Evolutionary conservation across 1,140 invertebrate genomes (phyloP).

Genomic region (Lordiphosa mommai): DNA sequence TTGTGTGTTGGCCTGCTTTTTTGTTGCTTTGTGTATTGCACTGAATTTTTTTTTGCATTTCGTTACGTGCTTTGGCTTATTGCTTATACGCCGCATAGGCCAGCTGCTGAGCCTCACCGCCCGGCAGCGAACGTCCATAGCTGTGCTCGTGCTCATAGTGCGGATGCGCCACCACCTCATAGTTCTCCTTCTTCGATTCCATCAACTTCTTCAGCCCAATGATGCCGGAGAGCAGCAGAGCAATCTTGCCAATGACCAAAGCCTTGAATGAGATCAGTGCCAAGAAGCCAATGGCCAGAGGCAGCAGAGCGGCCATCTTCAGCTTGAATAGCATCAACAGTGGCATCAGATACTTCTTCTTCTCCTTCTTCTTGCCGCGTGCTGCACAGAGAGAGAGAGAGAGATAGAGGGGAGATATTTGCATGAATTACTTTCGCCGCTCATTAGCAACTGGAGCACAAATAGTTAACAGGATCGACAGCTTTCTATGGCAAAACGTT

Average conservation of each 20-base stretch:
- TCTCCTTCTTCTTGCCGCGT: conserved; percentile 87
- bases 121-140: conserved; percentile 82
- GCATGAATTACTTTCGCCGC: conserved; percentile 64
- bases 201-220: conserved; percentile 90
- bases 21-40: conserved; percentile 63
- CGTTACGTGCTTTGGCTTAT: conserved; percentile 35
- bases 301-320: conserved; percentile 89
- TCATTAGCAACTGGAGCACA: conserved; percentile 71
- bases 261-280: conserved; percentile 91
- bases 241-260: conserved; percentile 89
- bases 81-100: conserved; percentile 83
- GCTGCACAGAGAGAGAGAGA: conserved; percentile 80
- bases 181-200: conserved; percentile 85
- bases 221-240: conserved; percentile 87
- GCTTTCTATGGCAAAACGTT: conserved; percentile 60
- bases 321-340: conserved; percentile 87
- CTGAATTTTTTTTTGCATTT: conserved; percentile 43
- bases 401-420: conserved; percentile 10
- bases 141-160: conserved; percentile 83
- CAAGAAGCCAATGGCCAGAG: conserved; percentile 87
- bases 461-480: conserved; percentile 69
- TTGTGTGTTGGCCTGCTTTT: background rate
- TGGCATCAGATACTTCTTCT: conserved; percentile 87
- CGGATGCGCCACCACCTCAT: conserved; percentile 87
- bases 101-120: conserved; percentile 82